Evolutionary conservation across 2,797 vertebrate species (phyloP).

Genomic region (Heteromormyrus szaboi): DNA sequence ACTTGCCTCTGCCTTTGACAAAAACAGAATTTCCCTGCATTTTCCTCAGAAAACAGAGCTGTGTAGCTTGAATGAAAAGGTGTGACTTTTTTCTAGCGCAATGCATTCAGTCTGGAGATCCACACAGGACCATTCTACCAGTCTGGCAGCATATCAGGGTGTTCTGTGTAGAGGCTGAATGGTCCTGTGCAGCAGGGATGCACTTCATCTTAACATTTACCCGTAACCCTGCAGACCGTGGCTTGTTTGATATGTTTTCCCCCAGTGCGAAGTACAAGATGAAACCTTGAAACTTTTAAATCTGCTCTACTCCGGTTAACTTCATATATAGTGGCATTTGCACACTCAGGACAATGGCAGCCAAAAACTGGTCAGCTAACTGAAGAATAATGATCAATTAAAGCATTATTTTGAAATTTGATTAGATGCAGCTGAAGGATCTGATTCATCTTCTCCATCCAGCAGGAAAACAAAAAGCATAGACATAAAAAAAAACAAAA

Average conservation of each 20-base stretch:
- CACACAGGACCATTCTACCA: background rate
- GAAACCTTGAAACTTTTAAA: background rate
- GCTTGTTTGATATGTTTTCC: background rate
- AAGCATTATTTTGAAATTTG: constrained; percentile 87
- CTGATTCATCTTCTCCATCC: constrained; percentile 81
- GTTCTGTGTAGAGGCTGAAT: background rate
- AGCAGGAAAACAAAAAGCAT: constrained; percentile 70
- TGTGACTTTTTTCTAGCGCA: background rate
- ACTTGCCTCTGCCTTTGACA: background rate
- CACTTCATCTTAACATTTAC: background rate
- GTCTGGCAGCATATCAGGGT: background rate
- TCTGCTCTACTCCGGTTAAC: background rate
- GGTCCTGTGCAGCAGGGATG: background rate
- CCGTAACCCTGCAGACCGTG: background rate
- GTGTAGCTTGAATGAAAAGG: background rate
- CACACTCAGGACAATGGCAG: constrained; percentile 64
- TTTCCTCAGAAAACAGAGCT: background rate
- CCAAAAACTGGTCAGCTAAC: constrained; percentile 86
- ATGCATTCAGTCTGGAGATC: background rate
- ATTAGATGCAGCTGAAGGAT: constrained; percentile 89
- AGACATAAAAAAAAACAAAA: constrained; percentile 47
- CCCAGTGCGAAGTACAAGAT: background rate
- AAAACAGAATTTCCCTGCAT: background rate
- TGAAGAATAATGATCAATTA: constrained; percentile 85
- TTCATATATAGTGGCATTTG: constrained; percentile 37